phyloP scores from a whole-genome alignment of 2,797 vertebrate species.

The Crypturellus tataupa region DNA sequence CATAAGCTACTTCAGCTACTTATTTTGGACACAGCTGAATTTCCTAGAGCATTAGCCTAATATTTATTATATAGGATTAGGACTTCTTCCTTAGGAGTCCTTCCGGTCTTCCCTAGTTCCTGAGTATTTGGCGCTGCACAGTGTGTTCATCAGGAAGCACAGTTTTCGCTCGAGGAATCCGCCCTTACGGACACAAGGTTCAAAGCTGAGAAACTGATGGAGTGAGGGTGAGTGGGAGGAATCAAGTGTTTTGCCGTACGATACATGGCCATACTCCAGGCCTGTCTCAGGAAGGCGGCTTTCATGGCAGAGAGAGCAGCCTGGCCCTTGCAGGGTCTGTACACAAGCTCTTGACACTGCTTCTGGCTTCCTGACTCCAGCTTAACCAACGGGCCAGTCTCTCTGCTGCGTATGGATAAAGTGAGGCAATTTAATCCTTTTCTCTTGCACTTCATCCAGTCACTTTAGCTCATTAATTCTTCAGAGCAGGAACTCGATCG shows the following conservation, averaged over 20 bases:
- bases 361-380: neutral
- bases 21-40: neutral
- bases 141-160: neutral
- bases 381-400: neutral
- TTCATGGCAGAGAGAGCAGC: neutral
- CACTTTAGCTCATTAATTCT: constrained; percentile 14
- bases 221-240: neutral
- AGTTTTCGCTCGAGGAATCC: neutral
- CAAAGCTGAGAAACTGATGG: neutral
- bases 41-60: neutral
- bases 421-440: neutral
- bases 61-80: neutral
- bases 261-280: neutral
- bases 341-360: neutral
- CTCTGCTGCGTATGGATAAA: neutral
- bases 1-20: neutral
- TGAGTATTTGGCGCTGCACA: neutral
- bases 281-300: neutral
- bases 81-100: neutral
- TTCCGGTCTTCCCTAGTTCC: neutral
- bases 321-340: neutral
- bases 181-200: neutral
- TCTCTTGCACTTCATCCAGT: neutral
- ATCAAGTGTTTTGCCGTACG: neutral
- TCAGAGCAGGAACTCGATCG: neutral